Evolutionary conservation across 2,888 invertebrate species (phyloP), one percentile per base, ranked within the genome.

Genomic region (Lottia scabra): DNA sequence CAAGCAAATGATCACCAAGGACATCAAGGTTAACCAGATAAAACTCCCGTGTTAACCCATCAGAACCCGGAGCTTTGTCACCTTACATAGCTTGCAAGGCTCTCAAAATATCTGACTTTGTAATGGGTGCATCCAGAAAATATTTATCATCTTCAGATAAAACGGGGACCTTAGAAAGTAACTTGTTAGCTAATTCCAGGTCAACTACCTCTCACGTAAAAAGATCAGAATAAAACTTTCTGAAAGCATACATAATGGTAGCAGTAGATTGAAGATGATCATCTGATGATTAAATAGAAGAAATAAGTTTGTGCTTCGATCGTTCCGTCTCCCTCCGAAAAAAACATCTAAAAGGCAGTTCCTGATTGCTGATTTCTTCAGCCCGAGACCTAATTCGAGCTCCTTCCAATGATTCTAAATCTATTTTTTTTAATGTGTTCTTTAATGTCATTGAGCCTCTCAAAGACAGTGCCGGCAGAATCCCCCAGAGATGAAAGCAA

Each of bases 41-140:
- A 70, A 78, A 77, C 65, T 78, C 77, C 63, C 73, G 76, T 27
- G 77, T 63, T 6, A 80, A 46, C 3, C 80, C 79, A 69, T 80
- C 80, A 48, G 70, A 62, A 56, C 78, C 79, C n/a, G 76, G 79
- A 19, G 75, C 71, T 63, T n/a, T n/a, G n/a, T n/a, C n/a, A n/a
- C n/a, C n/a, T n/a, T 77, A 74, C 62, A 73, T 75, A n/a, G 62
- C 64, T 26, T 69, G 70, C 13, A 77, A 45, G n/a, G 75, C 70
- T 6, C n/a, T 44, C 15, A 46, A 44, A 26, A 63, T 26, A 64
- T 70, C 65, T 10, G 63, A 43, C 63, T 63, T 64, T 45, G 63
- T 27, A 19, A 70, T 70, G 10, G 10, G 19, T 27, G 30, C 70
- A 45, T 70, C 65, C 23, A 63, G 38, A 16, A 38, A 27, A 44